Evolutionary conservation across 2,888 invertebrate species (phyloP).

Genomic region (Boloria selene): DNA sequence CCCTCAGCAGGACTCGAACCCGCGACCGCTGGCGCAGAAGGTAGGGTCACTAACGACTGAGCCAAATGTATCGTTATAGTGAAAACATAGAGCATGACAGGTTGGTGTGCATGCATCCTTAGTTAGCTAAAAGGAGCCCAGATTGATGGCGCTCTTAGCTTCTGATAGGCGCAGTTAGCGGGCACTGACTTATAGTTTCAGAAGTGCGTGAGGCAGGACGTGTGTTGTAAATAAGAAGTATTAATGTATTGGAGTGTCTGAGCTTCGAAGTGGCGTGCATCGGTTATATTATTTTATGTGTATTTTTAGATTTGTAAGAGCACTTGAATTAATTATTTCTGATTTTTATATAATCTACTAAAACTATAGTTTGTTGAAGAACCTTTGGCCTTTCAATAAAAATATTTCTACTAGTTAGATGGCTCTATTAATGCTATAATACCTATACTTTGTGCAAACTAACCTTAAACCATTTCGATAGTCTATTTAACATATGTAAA

Average conservation of each 20-base stretch:
- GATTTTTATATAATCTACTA: too few species aligned
- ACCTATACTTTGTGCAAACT: neutral
- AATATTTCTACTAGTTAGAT: too few species aligned
- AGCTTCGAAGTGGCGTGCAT: conserved; percentile 6
- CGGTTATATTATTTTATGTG: neutral
- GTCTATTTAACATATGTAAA: neutral
- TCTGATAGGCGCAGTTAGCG: conserved; percentile 32
- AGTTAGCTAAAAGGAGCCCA: conserved; percentile 43
- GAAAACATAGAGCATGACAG: neutral
- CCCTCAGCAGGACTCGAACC: too few species aligned
- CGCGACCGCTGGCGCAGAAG: too few species aligned
- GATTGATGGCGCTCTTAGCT: conserved; percentile 44
- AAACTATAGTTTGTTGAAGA: too few species aligned
- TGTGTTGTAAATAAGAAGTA: conserved; percentile 35
- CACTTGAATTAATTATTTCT: too few species aligned
- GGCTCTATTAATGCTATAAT: too few species aligned
- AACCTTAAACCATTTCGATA: too few species aligned
- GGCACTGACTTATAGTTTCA: conserved; percentile 32
- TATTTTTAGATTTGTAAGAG: neutral
- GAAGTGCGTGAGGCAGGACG: conserved; percentile 28
- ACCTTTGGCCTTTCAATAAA: too few species aligned
- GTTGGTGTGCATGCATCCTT: conserved; percentile 19
- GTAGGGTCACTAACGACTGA: too few species aligned
- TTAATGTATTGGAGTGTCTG: conserved; percentile 25
- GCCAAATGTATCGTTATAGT: too few species aligned